A percentile compares a stretch with the other conserved stretches of the same genome.
Evolutionary conservation across 2,888 invertebrate species (phyloP).

Genomic region (Sylvicola cinctus): DNA sequence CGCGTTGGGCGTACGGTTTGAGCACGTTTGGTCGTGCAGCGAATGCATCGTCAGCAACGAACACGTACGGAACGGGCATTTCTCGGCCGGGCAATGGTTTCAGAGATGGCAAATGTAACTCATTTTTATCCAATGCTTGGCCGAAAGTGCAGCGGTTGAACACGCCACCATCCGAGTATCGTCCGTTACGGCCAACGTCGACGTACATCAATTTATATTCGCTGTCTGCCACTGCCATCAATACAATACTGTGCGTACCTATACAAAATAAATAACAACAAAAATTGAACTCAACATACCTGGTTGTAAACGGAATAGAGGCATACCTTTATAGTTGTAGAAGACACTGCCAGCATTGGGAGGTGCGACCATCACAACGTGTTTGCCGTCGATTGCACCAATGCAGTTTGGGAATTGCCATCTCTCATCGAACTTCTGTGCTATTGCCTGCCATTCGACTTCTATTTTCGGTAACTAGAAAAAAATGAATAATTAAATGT

Average conservation of each 20-base stretch:
- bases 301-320: too few species aligned
- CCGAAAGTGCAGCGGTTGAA: too few species aligned
- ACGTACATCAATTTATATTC: conserved; percentile 4
- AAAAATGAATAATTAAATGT: too few species aligned
- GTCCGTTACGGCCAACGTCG: conserved; percentile 3
- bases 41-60: neutral
- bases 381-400: conserved; percentile 4
- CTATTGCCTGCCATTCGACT: neutral
- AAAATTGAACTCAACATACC: too few species aligned
- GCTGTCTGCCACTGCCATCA: conserved; percentile 3
- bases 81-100: too few species aligned
- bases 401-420: too few species aligned
- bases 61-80: neutral
- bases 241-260: conserved; percentile 4
- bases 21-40: neutral
- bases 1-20: conserved; percentile 2
- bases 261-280: too few species aligned
- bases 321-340: conserved; percentile 5
- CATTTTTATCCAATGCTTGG: too few species aligned
- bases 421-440: neutral
- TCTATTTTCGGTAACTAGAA: too few species aligned
- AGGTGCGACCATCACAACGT: conserved; percentile 1
- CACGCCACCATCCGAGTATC: conserved; percentile 4
- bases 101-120: too few species aligned
- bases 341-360: neutral